phyloP scores from a whole-genome alignment of 2,797 vertebrate species.

The Cuniculus paca region DNA sequence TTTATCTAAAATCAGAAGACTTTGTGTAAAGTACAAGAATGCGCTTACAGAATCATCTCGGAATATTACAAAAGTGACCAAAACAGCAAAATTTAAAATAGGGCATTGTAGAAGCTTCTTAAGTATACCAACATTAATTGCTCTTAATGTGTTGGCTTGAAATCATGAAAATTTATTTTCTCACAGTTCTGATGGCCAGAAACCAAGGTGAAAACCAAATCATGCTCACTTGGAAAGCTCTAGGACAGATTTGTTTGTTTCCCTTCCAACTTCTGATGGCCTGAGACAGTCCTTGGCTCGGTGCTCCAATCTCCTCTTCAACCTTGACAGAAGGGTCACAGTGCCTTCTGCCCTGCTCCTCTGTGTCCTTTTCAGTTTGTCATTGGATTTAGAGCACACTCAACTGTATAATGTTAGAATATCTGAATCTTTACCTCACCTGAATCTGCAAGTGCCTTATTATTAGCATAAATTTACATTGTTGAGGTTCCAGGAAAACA shows the following conservation, averaged over 20 bases:
- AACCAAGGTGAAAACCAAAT: not conserved
- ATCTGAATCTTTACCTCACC: not conserved
- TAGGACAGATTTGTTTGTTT: not conserved
- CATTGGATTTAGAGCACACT: not conserved
- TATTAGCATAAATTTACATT: not conserved
- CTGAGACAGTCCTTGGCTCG: not conserved
- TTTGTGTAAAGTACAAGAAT: not conserved
- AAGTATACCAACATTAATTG: not conserved
- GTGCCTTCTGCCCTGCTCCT: not conserved
- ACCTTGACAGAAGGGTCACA: not conserved
- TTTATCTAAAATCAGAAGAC: not conserved
- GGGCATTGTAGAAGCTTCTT: not conserved
- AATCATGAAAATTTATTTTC: not conserved
- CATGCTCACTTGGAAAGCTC: not conserved
- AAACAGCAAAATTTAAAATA: not conserved
- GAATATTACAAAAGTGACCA: not conserved
- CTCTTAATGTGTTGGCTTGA: not conserved
- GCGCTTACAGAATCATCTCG: not conserved
- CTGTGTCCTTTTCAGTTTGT: not conserved
- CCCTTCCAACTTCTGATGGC: not conserved
- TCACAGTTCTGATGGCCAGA: not conserved
- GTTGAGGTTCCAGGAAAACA: not conserved
- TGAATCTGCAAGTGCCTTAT: not conserved
- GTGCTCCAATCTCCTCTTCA: not conserved
- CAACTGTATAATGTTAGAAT: not conserved